These are phyloP conservation scores for Hyppa rectilinea DNA, from an alignment of 2,888 invertebrate species.

Conservation along the genomic window DNA sequence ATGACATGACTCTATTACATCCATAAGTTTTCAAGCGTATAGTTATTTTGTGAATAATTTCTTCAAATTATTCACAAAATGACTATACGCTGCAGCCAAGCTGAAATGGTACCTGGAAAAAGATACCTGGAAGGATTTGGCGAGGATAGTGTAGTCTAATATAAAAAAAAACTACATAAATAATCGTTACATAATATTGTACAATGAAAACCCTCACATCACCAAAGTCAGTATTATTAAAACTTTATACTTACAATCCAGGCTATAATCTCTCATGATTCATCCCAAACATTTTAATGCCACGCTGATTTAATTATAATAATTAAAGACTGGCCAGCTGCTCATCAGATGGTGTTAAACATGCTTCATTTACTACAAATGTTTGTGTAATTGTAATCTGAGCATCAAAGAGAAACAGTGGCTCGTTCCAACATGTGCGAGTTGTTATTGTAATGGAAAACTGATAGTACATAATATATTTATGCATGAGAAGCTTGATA, in stretches of 20 bases:
- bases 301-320: conserved; percentile 54
- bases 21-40: neutral
- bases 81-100: no score
- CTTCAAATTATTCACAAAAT: no score
- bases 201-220: neutral
- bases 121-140: no score
- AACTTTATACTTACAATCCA: neutral
- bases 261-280: conserved; percentile 27
- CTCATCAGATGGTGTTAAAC: conserved; percentile 37
- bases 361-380: conserved; percentile 35
- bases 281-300: conserved; percentile 41
- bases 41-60: no score
- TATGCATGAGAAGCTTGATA: neutral
- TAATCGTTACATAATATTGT: no score
- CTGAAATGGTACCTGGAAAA: no score
- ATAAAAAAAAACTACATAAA: no score
- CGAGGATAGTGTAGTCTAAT: no score
- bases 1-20: neutral
- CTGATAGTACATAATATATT: neutral
- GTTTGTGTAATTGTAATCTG: conserved; percentile 52
- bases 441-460: conserved; percentile 34
- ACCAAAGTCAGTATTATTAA: neutral
- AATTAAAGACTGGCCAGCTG: conserved; percentile 38
- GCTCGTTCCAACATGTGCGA: conserved; percentile 33
- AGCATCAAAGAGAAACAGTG: conserved; percentile 46